Evolutionary conservation across 2,797 vertebrate genomes (phyloP), one percentile per base, ranked within the genome.

Genomic region (Trematomus bernacchii): DNA sequence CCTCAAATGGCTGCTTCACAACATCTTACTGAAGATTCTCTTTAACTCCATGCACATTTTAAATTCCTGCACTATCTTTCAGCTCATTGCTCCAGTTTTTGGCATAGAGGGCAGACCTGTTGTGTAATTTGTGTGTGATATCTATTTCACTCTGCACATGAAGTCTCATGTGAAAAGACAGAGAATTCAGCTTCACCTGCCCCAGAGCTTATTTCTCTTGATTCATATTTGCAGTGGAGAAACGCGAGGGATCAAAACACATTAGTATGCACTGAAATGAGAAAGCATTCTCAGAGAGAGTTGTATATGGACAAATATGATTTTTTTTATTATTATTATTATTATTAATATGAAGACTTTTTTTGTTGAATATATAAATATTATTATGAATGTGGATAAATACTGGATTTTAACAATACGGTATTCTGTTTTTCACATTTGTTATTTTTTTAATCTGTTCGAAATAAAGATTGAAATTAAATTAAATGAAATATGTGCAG

Each of bases 221-320:
- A 90, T 84, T 83, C 74, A 73, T 83, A 89, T 91, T 89, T 91
- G 81, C 85, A 90, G 74, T 76, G 79, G 77, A 83, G 8, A 86
- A 87, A 88, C 69, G 58, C 21, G 12, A 76, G 51, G 72, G 62
- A 83, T 90, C 83, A 86, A 72, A 88, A 84, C 77, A 85, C 61
- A 89, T 91, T 85, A 87, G 79, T 42, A 42, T 58, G 76, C 71
- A 63, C 10, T 66, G 59, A 66, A 76, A 83, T 44, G 69, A 74
- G 54, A 73, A 58, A 53, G 65, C 59, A 27, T 77, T 75, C 63
- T 80, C 68, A 59, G 46, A 33, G 60, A 68, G 68, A 71, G 69
- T 33, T 78, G 52, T 83, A n/a, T n/a, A n/a, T n/a, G n/a, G n/a
- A n/a, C n/a, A n/a, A n/a, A n/a, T n/a, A n/a, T n/a, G n/a, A n/a